phyloP scores from a whole-genome alignment of 1,140 invertebrate species.

The Diorhabda carinulata region DNA sequence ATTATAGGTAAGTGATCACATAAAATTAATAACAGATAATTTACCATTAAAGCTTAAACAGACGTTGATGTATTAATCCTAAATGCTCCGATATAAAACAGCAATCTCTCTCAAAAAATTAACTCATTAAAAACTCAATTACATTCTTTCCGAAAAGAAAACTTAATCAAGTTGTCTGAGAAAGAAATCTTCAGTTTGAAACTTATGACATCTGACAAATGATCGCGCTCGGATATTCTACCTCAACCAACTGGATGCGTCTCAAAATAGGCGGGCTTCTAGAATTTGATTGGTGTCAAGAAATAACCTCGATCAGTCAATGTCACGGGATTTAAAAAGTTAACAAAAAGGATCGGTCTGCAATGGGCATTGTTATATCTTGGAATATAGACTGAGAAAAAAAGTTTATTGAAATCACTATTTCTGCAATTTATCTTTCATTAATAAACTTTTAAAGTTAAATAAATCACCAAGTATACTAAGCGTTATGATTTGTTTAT shows the following conservation, averaged over 20 bases:
- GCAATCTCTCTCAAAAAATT: conserved; percentile 2
- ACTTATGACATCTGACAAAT: conserved; percentile 16
- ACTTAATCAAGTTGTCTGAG: conserved; percentile 6
- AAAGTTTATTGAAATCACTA: too few relatives aligned
- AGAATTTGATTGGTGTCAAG: conserved; percentile 18
- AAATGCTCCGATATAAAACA: conserved; percentile 1
- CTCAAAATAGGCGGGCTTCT: conserved; percentile 14
- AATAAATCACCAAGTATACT: too few relatives aligned
- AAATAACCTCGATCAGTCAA: conserved; percentile 14
- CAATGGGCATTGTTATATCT: too few relatives aligned
- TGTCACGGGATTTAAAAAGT: conserved; percentile 3
- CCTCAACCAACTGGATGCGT: conserved; percentile 8
- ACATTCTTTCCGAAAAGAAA: conserved; percentile 4
- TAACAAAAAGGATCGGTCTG: not conserved
- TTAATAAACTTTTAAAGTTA: too few relatives aligned
- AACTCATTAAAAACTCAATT: conserved; percentile 13
- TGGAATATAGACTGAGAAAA: too few relatives aligned
- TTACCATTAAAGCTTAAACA: not conserved
- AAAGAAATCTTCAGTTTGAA: conserved; percentile 7
- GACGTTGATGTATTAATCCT: not conserved
- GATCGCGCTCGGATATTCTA: conserved; percentile 3
- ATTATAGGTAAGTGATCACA: too few relatives aligned
- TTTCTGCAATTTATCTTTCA: too few relatives aligned
- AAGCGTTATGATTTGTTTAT: too few relatives aligned
- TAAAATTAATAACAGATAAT: not conserved